Evolutionary conservation across 2,797 vertebrate species (phyloP), one percentile per base, ranked within the genome.

Genomic region (Austrolebias charrua): DNA sequence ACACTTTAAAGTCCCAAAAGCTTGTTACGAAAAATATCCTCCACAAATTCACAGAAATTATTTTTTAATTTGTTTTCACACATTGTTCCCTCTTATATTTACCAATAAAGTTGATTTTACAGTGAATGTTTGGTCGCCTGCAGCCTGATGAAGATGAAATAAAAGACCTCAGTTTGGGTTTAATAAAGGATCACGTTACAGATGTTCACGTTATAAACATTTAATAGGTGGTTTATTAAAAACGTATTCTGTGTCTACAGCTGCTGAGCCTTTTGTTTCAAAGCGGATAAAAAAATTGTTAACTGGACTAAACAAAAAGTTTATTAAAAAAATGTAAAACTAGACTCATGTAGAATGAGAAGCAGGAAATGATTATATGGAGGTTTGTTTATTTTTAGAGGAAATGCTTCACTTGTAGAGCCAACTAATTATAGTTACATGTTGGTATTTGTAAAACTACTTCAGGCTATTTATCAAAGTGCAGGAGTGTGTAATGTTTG

Each of bases 201-300:
- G 45, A 38, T 53, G 52, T 56, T 51, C 31, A 7, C 5, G 33
- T 46, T 35, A 43, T 49, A 14, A 65, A 52, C 35, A 53, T 45
- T 50, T 45, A 43, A 24, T 20, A 20, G 10, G 18, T 11, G 11
- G 31, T 24, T 20, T 33, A 38, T 24, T 11, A 40, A 40, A 38
- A 28, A 40, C 35, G 19, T 6, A 6, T 2, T 35, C 28, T 58
- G 56, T 47, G 12, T 47, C n/a, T 18, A 35, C 44, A 58, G 44
- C n/a, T 59, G 56, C 56, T 59, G 8, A 14, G 44, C 48, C 7
- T 13, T 10, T 4, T 12, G 7, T 18, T 47, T 11, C 18, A 47
- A 12, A 20, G 46, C 12, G 46, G 46, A 47, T 47, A 19, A 19
- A 19, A 44, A 46, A 20, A 40, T 20, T 4, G 46, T 47, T 19